Evolutionary conservation across 1,140 invertebrate species (phyloP).

Genomic region (Trissolcus basalis): DNA sequence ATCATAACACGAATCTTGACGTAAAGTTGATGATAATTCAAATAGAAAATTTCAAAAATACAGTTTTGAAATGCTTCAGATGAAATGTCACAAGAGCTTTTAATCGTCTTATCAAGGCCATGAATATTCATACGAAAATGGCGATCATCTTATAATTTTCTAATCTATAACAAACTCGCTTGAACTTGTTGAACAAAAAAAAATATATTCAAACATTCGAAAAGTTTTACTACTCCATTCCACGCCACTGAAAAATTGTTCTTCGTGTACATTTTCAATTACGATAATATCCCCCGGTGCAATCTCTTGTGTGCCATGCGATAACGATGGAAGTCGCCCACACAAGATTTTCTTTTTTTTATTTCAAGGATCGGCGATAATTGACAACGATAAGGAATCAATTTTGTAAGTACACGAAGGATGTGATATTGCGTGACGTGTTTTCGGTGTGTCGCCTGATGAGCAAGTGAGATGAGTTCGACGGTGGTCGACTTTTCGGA

Average conservation of each 20-base stretch:
- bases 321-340: conserved; percentile 15
- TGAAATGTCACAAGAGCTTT: no score
- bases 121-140: neutral
- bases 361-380: conserved; percentile 25
- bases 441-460: conserved; percentile 1
- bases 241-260: conserved; percentile 32
- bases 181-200: neutral
- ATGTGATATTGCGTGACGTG: conserved; percentile 40
- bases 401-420: conserved; percentile 34
- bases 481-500: conserved; percentile 61
- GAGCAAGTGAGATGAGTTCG: conserved; percentile 35
- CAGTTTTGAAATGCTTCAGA: no score
- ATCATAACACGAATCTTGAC: no score
- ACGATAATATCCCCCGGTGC: conserved; percentile 16
- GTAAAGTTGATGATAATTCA: no score
- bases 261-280: conserved; percentile 39
- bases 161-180: no score
- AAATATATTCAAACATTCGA: neutral
- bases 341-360: no score
- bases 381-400: conserved; percentile 40
- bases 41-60: no score
- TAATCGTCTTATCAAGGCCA: no score
- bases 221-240: conserved; percentile 12
- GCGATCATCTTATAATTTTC: no score
- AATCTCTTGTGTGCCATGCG: neutral